Percentiles rank a stretch among this genome's conserved stretches.
Conservation (phyloP, 2,888 invertebrate species). For the Tetragonula carbonaria region DNA sequence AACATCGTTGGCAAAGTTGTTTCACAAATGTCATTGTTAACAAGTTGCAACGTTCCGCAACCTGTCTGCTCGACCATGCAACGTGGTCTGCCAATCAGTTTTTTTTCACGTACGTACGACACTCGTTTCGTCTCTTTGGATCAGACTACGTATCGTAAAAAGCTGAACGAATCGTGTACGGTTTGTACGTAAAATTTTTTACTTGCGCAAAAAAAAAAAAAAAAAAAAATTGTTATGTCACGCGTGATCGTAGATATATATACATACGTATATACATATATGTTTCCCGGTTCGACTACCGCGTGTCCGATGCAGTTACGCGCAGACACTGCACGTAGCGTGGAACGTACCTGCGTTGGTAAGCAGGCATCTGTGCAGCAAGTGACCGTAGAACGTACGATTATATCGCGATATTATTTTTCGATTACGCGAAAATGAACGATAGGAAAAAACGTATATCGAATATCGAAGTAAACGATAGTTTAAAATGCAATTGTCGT, state of each 20-base stretch:
- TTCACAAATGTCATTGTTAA: constrained; percentile 15
- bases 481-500: not conserved
- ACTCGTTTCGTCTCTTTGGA: constrained; percentile 64
- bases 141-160: constrained; percentile 11
- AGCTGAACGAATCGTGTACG: not conserved
- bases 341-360: not conserved
- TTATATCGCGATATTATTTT: not conserved
- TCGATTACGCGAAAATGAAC: not conserved
- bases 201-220: constrained; percentile 49
- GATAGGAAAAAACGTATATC: not conserved
- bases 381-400: not conserved
- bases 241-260: constrained; percentile 48
- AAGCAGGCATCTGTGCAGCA: not conserved
- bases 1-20: not conserved
- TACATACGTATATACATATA: constrained; percentile 41
- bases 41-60: constrained; percentile 12
- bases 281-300: constrained; percentile 49
- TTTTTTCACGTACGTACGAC: constrained; percentile 55
- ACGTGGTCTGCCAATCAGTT: constrained; percentile 19
- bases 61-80: constrained; percentile 17
- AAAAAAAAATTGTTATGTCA: constrained; percentile 38
- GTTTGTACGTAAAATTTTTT: not conserved
- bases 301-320: constrained; percentile 7
- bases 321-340: not conserved
- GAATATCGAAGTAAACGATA: not conserved